Evolutionary conservation across 2,888 invertebrate species (phyloP).

Genomic region (Euclidia mi): DNA sequence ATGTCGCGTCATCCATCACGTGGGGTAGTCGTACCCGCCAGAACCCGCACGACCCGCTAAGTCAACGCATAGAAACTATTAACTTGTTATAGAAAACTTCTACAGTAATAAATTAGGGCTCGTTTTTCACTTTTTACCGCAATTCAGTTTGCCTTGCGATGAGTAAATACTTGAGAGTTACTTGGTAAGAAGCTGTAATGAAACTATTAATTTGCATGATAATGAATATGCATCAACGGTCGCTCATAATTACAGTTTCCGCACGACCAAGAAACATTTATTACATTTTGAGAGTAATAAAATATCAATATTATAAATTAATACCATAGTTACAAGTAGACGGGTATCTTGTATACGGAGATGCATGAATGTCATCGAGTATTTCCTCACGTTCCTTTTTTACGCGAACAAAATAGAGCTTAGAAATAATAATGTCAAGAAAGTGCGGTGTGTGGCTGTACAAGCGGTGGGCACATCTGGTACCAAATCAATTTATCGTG

Average conservation of each 20-base stretch:
- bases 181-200: background rate
- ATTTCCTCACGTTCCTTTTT: conserved; percentile 36
- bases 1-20: conserved; percentile 86
- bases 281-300: too few species aligned
- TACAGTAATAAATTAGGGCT: conserved; percentile 40
- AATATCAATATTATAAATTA: too few species aligned
- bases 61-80: conserved; percentile 70
- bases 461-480: conserved; percentile 72
- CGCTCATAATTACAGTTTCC: too few species aligned
- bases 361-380: background rate
- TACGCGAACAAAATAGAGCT: conserved; percentile 47
- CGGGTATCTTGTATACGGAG: background rate
- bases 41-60: conserved; percentile 63
- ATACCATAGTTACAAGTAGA: background rate
- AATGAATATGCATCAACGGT: conserved; percentile 1
- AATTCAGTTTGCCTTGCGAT: background rate
- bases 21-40: conserved; percentile 58
- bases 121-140: conserved; percentile 9
- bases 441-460: conserved; percentile 66
- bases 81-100: conserved; percentile 60
- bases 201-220: background rate
- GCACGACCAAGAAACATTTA: too few species aligned
- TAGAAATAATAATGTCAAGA: conserved; percentile 72
- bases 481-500: conserved; percentile 76
- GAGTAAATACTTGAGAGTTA: background rate